Base-by-base conservation (phyloP, 1,140 invertebrate species). In the Drosophila leontia region DNA sequence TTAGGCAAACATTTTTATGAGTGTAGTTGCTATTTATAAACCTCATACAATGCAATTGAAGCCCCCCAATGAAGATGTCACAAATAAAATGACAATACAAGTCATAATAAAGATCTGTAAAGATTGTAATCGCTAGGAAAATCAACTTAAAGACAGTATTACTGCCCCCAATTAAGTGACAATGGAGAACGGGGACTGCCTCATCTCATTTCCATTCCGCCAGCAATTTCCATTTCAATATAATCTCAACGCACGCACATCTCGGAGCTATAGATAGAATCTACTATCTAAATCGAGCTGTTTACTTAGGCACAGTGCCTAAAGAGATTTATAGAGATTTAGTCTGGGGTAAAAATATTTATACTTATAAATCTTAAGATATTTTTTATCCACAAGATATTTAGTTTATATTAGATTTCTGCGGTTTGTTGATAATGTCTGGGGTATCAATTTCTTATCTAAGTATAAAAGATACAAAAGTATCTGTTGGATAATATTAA, bases 161-260 rank as follows among this genome's bases (percentile, higher is more conserved):
- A 50, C 67, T 71, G 74, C 51, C 60, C 75, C 79, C 82, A 85
- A 86, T 86, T 86, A 88, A 80, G 48, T 74, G 67, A 83, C 81
- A 83, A 83, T 83, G 11, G 81, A 19, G 62, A 64, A 50, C 57
- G 65, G 55, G 53, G n/a, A 62, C 65, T 81, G 56, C 44, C 72
- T 69, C 60, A 61, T 41, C 59, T 45, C 32, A 61, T 44, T 62
- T 61, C 39, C 56, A 44, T 23, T 26, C 12, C 12, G 15, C 48
- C 13, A 29, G 48, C 45, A 59, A 72, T 72, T 72, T 42, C 29
- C 23, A 41, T 72, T 71, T 34, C 37, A 48, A 67, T 65, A 37
- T 26, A 48, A 47, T 71, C 35, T 37, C 37, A n/a, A 23, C 13
- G 35, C 69, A 72, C 69, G 69, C 69, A 72, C 67, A 71, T 59